Percentiles rank a stretch among this genome's conserved stretches.
phyloP scores from a whole-genome alignment of 2,113 vertebrate species.

The Chiloscyllium plagiosum region DNA sequence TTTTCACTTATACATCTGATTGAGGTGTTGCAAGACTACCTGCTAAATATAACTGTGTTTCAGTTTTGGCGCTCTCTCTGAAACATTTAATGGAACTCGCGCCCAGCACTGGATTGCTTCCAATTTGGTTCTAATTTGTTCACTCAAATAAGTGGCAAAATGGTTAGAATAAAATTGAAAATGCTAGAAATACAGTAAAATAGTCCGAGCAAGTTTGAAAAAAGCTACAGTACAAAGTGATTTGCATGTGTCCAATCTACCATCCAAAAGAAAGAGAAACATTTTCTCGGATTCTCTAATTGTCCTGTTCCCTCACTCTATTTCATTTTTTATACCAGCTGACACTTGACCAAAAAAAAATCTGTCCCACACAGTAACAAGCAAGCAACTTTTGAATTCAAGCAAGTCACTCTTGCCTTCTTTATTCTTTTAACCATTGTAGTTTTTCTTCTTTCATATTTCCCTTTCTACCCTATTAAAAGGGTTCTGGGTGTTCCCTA shows the following conservation, averaged over 20 bases:
- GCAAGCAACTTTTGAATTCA: background rate
- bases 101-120: too few relatives aligned
- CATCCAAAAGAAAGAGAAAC: background rate
- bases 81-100: too few relatives aligned
- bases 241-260: background rate
- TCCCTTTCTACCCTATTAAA: background rate
- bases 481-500: background rate
- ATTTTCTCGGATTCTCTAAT: background rate
- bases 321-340: background rate
- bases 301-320: background rate
- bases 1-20: too few relatives aligned
- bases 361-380: background rate
- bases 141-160: too few relatives aligned
- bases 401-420: background rate
- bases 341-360: background rate
- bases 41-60: too few relatives aligned
- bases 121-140: too few relatives aligned
- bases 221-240: too few relatives aligned
- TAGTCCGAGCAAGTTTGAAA: too few relatives aligned
- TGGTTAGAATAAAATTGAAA: too few relatives aligned
- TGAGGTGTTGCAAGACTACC: too few relatives aligned
- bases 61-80: too few relatives aligned
- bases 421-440: background rate
- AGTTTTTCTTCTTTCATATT: background rate
- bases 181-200: too few relatives aligned